A percentile compares a stretch with the other conserved stretches of the same genome.
These are phyloP conservation scores for Heliothis virescens DNA, from an alignment of 1,140 invertebrate genomes.

Conservation along the genomic window DNA sequence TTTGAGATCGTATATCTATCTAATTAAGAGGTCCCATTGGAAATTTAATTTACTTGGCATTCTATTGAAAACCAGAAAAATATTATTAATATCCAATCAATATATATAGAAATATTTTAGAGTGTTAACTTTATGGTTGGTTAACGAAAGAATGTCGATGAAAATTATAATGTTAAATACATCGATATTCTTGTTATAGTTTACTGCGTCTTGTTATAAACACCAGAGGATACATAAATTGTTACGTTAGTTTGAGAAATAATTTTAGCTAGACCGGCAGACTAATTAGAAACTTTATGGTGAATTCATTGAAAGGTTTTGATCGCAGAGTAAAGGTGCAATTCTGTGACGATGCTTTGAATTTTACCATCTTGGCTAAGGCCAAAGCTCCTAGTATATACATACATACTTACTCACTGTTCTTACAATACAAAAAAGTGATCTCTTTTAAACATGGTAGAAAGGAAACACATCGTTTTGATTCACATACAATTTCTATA, in stretches of 20 bases:
- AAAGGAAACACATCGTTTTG: too few species aligned
- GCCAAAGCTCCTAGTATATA: too few species aligned
- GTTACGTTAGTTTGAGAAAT: neutral
- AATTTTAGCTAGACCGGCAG: constrained; percentile 27
- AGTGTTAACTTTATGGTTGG: constrained; percentile 14
- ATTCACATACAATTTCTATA: neutral
- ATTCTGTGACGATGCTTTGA: constrained; percentile 21
- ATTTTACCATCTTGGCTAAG: neutral
- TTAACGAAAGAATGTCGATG: constrained; percentile 20
- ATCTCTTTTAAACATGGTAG: too few species aligned
- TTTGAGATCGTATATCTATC: constrained; percentile 44
- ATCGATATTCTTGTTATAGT: constrained; percentile 3
- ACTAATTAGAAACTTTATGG: constrained; percentile 67
- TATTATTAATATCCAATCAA: constrained; percentile 32
- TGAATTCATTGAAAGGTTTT: constrained; percentile 74
- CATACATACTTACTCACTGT: too few species aligned
- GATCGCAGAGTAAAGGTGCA: constrained; percentile 57
- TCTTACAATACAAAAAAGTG: too few species aligned
- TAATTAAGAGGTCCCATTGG: constrained; percentile 41
- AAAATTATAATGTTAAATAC: constrained; percentile 12
- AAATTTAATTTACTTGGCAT: constrained; percentile 37
- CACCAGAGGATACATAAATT: constrained; percentile 28
- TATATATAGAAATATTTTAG: constrained; percentile 12
- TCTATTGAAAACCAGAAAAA: constrained; percentile 38
- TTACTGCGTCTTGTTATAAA: neutral